Conservation (phyloP, 64 coral and sea anemone species). For the Actinia equina region DNA sequence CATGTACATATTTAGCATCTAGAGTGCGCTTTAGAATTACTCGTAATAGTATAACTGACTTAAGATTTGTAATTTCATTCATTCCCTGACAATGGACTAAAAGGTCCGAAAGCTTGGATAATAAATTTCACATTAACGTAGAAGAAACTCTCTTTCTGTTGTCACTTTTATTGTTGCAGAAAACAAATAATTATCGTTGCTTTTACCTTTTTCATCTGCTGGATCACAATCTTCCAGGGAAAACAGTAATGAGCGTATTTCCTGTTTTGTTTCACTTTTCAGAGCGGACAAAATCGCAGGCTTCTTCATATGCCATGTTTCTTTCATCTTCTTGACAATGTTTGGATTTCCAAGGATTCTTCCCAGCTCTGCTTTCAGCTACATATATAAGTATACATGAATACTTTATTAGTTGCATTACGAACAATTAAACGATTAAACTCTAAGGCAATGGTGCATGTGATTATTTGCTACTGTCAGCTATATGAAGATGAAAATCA, state of each 20-base stretch:
- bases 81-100: too few relatives aligned
- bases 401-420: neutral
- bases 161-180: constrained; percentile 11
- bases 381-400: neutral
- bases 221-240: constrained; percentile 3
- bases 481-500: neutral
- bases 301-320: neutral
- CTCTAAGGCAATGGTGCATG: neutral
- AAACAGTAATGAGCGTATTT: constrained; percentile 1
- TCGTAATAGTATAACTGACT: too few relatives aligned
- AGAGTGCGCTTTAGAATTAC: too few relatives aligned
- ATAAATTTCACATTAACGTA: too few relatives aligned
- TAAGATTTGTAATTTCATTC: too few relatives aligned
- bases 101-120: too few relatives aligned
- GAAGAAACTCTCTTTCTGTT: neutral
- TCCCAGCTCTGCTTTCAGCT: constrained; percentile 10
- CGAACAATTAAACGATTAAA: neutral
- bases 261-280: neutral
- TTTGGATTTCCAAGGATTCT: constrained; percentile 3
- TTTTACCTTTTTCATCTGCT: constrained; percentile 5
- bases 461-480: neutral
- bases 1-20: too few relatives aligned
- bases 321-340: constrained; percentile 5
- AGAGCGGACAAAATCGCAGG: too few relatives aligned
- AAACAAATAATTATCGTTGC: neutral